Conservation (phyloP, 2,797 vertebrate species). For the Paguma larvata region DNA sequence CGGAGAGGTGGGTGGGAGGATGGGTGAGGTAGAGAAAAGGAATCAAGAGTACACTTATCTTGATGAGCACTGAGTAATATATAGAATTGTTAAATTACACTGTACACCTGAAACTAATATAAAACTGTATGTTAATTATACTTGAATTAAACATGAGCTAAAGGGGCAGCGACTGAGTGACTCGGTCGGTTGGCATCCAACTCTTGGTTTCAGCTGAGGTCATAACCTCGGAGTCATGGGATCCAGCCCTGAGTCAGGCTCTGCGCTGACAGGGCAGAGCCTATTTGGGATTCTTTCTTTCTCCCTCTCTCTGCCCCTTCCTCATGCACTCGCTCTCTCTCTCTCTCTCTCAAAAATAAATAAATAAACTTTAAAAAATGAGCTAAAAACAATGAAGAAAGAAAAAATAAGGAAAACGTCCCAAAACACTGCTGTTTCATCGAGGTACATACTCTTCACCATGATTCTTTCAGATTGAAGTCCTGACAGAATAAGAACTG, state of each 20-base stretch:
- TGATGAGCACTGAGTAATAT: not conserved
- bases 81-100: not conserved
- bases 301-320: too few relatives aligned
- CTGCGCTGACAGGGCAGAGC: too few relatives aligned
- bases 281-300: too few relatives aligned
- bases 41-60: not conserved
- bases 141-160: not conserved
- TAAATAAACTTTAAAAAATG: not conserved
- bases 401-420: not conserved
- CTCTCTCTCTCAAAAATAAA: too few relatives aligned
- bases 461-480: conserved; percentile 26
- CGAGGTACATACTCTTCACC: not conserved
- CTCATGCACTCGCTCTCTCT: too few relatives aligned
- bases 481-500: not conserved
- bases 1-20: not conserved
- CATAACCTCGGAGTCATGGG: too few relatives aligned
- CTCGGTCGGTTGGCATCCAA: too few relatives aligned
- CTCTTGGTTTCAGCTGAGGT: too few relatives aligned
- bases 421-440: not conserved
- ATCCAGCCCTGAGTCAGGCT: too few relatives aligned
- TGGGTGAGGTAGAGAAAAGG: not conserved
- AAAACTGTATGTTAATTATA: not conserved
- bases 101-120: not conserved
- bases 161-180: too few relatives aligned
- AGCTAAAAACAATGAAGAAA: not conserved